Evolutionary conservation across 2,113 vertebrate genomes (phyloP).

Genomic region (Myrmecophaga tridactyla): DNA sequence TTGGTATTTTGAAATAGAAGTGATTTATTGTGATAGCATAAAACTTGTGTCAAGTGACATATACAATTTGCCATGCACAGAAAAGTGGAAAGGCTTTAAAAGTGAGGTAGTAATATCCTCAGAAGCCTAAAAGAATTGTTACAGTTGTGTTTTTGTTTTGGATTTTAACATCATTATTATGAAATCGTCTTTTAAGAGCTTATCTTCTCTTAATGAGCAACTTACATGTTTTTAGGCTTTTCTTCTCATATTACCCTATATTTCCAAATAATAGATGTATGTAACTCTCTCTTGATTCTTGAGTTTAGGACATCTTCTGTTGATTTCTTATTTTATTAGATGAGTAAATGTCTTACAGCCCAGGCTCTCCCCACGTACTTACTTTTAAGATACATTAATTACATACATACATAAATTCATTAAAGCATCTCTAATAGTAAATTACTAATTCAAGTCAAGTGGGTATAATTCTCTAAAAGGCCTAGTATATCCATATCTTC

Average conservation of each 20-base stretch:
- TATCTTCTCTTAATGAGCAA: not conserved
- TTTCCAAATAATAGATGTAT: not conserved
- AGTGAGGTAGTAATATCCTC: not conserved
- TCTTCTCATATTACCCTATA: not conserved
- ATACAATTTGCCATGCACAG: not conserved
- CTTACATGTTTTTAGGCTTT: not conserved
- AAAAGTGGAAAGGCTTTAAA: not conserved
- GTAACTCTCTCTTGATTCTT: not conserved
- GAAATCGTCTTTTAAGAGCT: not conserved
- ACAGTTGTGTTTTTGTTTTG: not conserved
- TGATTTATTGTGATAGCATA: not conserved
- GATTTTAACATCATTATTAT: too few species aligned
- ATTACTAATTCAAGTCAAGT: not conserved
- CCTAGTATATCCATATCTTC: not conserved
- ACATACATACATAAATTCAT: not conserved
- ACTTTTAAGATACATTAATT: not conserved
- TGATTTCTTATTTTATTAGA: not conserved
- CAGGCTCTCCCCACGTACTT: not conserved
- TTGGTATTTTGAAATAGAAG: constrained; percentile 4
- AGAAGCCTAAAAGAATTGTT: not conserved
- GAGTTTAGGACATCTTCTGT: not conserved
- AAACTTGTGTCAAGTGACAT: not conserved
- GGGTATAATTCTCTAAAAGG: constrained; percentile 5
- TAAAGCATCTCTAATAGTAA: not conserved
- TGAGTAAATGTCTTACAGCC: not conserved